Base-by-base conservation (phyloP, 2,888 invertebrate genomes). In the Diogma glabrata region DNA sequence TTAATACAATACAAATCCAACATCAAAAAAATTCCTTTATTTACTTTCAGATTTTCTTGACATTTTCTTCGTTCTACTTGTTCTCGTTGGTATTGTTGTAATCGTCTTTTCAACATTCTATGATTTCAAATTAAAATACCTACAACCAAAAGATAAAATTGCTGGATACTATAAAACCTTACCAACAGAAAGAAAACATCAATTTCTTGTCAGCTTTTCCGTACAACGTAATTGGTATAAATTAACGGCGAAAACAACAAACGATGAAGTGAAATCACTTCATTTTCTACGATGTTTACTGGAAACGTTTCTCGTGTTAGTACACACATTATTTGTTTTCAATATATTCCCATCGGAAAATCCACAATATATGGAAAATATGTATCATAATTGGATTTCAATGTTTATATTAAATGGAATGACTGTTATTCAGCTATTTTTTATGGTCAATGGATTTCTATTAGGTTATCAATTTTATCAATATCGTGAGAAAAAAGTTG, bases 171-270 rank as follows among this genome's bases (percentile, higher is more conserved):
- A 26, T 33, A n/a, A 47, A 33, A 10, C 23, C 22, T 8, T 23
- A 9, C 43, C 14, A n/a, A 23, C 20, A 43, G 23, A 43, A 43
- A 20, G 43, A n/a, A 43, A 43, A 43, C 22, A 43, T 4, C 43
- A 43, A 43, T 22, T 43, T 22, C 23, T 55, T 1, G 19, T 51
- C 1, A 17, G 36, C 9, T 55, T 55, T 47, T 55, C 55, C 1
- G 9, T 55, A 12, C 45, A 46, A 30, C 38, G 55, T 28, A 55
- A 53, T 49, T 55, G 51, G 51, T 49, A 55, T 46, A 28, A 33
- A 17, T 26, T 55, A 22, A 43, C 23, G 7, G 43, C 20, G n/a
- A 12, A 43, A 23, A 43, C 43, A 14, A 43, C 43, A 12, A 14
- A 43, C 5, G 43, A 43, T 9, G 43, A 43, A 43, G 43, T 43